Evolutionary conservation across 2,888 invertebrate genomes (phyloP).

Genomic region (Mesopsocus fuscifrons): DNA sequence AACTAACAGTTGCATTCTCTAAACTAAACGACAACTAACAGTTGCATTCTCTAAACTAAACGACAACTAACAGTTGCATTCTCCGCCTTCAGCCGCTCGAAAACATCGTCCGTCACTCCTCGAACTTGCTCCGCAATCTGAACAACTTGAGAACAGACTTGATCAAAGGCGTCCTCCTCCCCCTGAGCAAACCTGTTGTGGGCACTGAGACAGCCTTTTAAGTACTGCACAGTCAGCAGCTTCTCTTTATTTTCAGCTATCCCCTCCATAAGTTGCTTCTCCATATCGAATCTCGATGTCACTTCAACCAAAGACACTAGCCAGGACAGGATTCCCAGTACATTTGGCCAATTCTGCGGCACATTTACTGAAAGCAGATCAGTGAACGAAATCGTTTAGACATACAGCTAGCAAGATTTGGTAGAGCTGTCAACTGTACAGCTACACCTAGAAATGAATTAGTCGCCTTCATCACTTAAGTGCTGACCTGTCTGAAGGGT

Average conservation of each 20-base stretch:
- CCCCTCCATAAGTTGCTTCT: background rate
- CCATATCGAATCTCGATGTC: background rate
- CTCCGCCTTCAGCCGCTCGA: background rate
- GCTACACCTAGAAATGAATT: no score
- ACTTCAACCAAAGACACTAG: background rate
- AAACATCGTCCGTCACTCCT: background rate
- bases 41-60: no score
- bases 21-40: no score
- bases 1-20: no score
- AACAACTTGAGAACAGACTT: background rate
- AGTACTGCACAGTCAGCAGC: background rate
- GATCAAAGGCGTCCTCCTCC: background rate
- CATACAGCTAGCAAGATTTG: background rate
- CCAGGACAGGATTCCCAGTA: conserved; percentile 3
- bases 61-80: no score
- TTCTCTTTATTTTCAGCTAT: background rate
- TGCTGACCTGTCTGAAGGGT: conserved; percentile 5
- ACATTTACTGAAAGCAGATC: conserved; percentile 2
- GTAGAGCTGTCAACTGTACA: no score
- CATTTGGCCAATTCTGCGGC: background rate
- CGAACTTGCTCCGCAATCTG: background rate
- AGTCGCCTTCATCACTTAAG: no score
- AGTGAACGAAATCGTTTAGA: no score
- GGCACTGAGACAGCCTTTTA: background rate
- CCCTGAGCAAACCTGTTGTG: background rate